These are phyloP conservation scores for Astreopora myriophthalma DNA, from an alignment of 64 coral and sea anemone species.

Conservation along the genomic window DNA sequence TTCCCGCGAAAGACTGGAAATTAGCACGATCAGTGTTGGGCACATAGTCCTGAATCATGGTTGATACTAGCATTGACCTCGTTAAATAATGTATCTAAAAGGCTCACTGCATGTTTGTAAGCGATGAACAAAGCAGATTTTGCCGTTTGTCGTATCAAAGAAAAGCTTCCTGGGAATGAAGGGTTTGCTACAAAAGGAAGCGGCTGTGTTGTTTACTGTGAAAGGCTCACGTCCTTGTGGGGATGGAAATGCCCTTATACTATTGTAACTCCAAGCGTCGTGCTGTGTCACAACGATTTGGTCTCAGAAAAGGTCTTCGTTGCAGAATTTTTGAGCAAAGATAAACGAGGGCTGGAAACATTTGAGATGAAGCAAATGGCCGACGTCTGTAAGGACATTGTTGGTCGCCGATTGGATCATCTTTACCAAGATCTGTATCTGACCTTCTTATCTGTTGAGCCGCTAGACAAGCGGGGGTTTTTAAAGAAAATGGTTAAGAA, in stretches of 20 bases:
- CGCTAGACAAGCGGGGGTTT: constrained; percentile 87
- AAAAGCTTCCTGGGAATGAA: constrained; percentile 80
- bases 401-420: constrained; percentile 37
- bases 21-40: background rate
- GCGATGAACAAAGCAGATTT: constrained; percentile 84
- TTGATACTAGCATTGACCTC: too few species aligned
- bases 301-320: constrained; percentile 70
- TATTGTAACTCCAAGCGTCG: constrained; percentile 73
- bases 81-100: background rate
- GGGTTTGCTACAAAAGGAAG: constrained; percentile 77
- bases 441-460: constrained; percentile 75
- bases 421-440: constrained; percentile 2
- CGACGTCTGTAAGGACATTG: constrained; percentile 67
- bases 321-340: constrained; percentile 76
- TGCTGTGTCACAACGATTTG: constrained; percentile 66
- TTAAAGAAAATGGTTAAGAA: constrained; percentile 93
- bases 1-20: constrained; percentile 5
- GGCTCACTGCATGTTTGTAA: background rate
- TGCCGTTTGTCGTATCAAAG: constrained; percentile 81
- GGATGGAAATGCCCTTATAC: constrained; percentile 85
- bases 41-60: too few species aligned
- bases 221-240: constrained; percentile 55
- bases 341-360: constrained; percentile 81
- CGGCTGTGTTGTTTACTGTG: constrained; percentile 73
- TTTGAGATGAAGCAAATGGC: constrained; percentile 79